Evolutionary conservation across 2,797 vertebrate species (phyloP), one percentile per base, ranked within the genome.

Genomic region (Malacoctenus gilli): DNA sequence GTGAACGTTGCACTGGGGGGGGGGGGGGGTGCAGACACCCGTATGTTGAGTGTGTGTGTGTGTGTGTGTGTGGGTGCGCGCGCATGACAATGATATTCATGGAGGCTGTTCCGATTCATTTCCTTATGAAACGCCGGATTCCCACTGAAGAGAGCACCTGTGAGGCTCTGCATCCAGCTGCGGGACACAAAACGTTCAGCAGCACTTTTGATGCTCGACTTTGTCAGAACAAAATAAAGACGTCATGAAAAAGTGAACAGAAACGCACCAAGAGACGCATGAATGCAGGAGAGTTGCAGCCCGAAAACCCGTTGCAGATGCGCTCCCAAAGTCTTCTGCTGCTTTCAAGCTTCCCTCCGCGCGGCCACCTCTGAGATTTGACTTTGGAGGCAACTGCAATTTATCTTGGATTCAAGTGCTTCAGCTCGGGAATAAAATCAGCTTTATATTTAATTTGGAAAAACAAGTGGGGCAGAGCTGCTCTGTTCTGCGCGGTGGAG

Each of bases 61-160:
- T 44, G 20, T 35, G 16, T 41, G 30, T 34, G 15, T 38, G 47
- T 66, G 50, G 59, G 72, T 54, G 41, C 50, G 20, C 50, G 59
- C 2, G 59, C 50, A 18, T 53, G 59, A 2, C 57, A 79, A 74
- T 85, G 65, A 77, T 84, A 85, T 83, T 85, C 84, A 74, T 52
- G 32, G 48, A 21, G 57, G 13, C 69, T 51, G 23, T 63, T 36
- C 20, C 14, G 35, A 78, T 54, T 48, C 54, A 77, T 81, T 84
- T 72, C 75, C 67, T 78, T 72, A 68, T 84, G 80, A 87, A 87
- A 75, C 66, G 52, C 43, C 7, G 39, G 46, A 62, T 62, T 70
- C 65, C 68, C 46, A 28, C 48, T 68, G 67, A 64, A 46, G 43
- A 44, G 61, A 71, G 50, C 75, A 83, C 73, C 76, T 83, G 79